Percentiles rank a stretch among this genome's conserved stretches.
These are phyloP conservation scores for Margarornis squamiger DNA, from an alignment of 2,797 vertebrate genomes.

Conservation along the genomic window DNA sequence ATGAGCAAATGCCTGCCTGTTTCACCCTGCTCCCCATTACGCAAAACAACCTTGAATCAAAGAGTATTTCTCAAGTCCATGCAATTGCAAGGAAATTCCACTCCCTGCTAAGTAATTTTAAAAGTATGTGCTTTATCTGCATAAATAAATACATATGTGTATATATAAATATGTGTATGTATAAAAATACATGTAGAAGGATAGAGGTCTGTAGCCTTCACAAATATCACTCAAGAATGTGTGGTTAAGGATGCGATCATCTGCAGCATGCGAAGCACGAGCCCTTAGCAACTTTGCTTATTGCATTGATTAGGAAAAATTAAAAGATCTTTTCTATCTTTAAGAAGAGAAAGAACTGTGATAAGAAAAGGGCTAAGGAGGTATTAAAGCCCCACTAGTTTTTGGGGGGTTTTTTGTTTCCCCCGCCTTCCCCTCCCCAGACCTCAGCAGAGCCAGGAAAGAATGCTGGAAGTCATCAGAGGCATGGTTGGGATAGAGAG, in stretches of 20 bases:
- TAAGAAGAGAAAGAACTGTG: background rate
- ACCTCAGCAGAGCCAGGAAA: slow-evolving; percentile 69
- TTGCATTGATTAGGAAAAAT: slow-evolving; percentile 39
- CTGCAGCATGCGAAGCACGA: background rate
- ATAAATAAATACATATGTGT: background rate
- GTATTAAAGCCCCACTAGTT: slow-evolving; percentile 62
- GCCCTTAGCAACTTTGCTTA: background rate
- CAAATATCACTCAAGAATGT: background rate
- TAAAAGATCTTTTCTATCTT: slow-evolving; percentile 37
- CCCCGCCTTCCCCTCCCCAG: background rate
- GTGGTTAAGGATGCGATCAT: background rate
- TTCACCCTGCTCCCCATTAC: background rate
- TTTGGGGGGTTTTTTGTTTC: background rate
- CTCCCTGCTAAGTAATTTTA: background rate
- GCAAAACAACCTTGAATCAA: background rate
- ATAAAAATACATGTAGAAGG: background rate
- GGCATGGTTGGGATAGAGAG: slow-evolving; percentile 84
- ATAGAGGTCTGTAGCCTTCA: background rate
- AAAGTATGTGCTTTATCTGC: background rate
- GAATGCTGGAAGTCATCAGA: slow-evolving; percentile 81
- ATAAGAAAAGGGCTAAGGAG: slow-evolving; percentile 68
- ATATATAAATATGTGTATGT: background rate
- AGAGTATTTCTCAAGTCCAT: background rate
- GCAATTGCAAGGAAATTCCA: background rate
- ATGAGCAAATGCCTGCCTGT: background rate